phyloP scores from a whole-genome alignment of 2,113 vertebrate genomes.

The Zapornia atra region DNA sequence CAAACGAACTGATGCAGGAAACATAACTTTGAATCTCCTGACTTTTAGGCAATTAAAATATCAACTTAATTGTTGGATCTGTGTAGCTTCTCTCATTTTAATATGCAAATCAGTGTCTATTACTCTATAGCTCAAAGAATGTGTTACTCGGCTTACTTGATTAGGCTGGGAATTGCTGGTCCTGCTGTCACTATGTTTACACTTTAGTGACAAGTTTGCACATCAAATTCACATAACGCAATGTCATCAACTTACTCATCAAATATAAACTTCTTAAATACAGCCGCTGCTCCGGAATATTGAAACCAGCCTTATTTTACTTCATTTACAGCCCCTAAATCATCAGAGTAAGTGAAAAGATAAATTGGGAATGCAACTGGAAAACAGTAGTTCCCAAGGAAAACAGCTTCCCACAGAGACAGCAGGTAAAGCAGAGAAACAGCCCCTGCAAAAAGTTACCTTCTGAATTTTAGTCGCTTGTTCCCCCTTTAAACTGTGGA shows the following conservation, averaged over 20 bases:
- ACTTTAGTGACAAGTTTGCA: conserved; percentile 68
- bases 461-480: background rate
- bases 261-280: conserved; percentile 61
- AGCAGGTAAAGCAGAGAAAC: background rate
- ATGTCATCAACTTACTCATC: conserved; percentile 61
- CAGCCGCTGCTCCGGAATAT: background rate
- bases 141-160: conserved; percentile 68
- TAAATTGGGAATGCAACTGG: background rate
- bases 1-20: conserved; percentile 36
- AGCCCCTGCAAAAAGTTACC: background rate
- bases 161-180: conserved; percentile 70
- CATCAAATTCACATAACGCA: conserved; percentile 67
- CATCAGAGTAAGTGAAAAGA: background rate
- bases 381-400: background rate
- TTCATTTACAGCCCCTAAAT: conserved; percentile 12
- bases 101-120: conserved; percentile 71
- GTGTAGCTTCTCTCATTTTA: conserved; percentile 60
- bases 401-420: background rate
- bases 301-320: conserved; percentile 22
- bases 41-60: conserved; percentile 71
- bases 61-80: conserved; percentile 69
- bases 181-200: conserved; percentile 68
- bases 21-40: conserved; percentile 54
- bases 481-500: background rate
- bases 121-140: conserved; percentile 65